These are phyloP conservation scores for Acropora tenuis DNA, from an alignment of 64 coral and sea anemone genomes.

Conservation along the genomic window DNA sequence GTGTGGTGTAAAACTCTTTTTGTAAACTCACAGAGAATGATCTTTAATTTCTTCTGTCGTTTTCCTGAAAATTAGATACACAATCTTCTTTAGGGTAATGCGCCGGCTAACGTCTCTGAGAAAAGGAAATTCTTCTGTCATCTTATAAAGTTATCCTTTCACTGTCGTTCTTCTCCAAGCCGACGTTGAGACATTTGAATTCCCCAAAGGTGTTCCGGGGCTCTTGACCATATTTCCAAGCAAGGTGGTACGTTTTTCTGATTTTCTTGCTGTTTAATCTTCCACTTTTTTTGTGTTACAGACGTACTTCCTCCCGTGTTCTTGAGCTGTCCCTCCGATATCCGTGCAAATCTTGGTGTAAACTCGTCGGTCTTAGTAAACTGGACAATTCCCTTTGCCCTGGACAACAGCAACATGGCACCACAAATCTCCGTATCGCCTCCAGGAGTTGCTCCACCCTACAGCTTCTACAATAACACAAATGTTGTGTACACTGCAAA, in stretches of 20 bases:
- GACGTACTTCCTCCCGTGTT: conserved; percentile 63
- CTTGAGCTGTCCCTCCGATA: conserved; percentile 66
- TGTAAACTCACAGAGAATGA: background rate
- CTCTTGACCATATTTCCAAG: background rate
- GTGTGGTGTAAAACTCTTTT: background rate
- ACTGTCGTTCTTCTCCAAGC: background rate
- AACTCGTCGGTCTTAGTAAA: conserved; percentile 56
- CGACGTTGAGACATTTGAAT: background rate
- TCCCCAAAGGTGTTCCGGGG: background rate
- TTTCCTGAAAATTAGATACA: background rate
- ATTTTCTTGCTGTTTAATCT: background rate
- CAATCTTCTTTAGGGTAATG: background rate
- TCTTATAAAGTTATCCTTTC: background rate
- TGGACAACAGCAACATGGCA: conserved; percentile 41
- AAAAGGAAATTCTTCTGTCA: background rate
- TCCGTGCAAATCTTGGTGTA: conserved; percentile 19
- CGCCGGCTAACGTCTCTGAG: background rate
- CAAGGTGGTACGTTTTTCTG: background rate
- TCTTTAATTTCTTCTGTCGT: background rate
- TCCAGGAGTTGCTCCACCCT: conserved; percentile 40
- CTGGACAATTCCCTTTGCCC: conserved; percentile 55
- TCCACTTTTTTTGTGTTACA: background rate
- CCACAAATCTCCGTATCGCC: conserved; percentile 23
- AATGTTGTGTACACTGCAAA: conserved; percentile 55
- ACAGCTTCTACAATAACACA: conserved; percentile 1